Evolutionary conservation across 2,797 vertebrate genomes (phyloP).

Genomic region (Trachops cirrhosus): DNA sequence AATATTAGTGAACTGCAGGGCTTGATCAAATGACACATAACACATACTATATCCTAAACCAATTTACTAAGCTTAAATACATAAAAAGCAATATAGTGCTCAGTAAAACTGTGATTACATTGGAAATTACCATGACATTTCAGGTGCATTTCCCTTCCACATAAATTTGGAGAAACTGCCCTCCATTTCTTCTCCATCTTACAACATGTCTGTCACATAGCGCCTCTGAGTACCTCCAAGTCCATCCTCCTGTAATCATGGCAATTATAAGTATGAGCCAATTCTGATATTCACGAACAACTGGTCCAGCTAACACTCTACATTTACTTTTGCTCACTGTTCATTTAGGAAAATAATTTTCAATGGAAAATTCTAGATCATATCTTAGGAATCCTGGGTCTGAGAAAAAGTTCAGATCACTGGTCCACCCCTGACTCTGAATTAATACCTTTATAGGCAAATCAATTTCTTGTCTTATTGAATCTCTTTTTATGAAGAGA

Average conservation of each 20-base stretch:
- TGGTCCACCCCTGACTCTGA: neutral
- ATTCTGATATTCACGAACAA: neutral
- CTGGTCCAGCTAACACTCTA: neutral
- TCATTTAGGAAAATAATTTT: neutral
- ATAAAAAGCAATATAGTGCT: neutral
- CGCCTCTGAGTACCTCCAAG: neutral
- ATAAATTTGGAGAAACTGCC: neutral
- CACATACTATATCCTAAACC: neutral
- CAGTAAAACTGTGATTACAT: neutral
- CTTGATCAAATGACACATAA: neutral
- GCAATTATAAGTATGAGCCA: neutral
- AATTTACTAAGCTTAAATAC: neutral
- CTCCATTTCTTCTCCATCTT: neutral
- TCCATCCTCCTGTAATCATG: neutral
- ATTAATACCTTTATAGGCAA: neutral
- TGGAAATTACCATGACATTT: neutral
- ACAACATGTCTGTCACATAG: neutral
- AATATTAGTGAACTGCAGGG: neutral
- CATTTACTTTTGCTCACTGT: neutral
- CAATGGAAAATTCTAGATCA: neutral
- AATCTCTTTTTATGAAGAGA: neutral
- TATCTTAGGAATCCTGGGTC: neutral
- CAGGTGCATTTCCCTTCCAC: neutral
- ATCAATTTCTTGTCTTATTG: neutral
- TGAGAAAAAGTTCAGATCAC: neutral